Base-by-base conservation (phyloP, 2,113 vertebrate genomes). In the Cyanocitta stelleri region DNA sequence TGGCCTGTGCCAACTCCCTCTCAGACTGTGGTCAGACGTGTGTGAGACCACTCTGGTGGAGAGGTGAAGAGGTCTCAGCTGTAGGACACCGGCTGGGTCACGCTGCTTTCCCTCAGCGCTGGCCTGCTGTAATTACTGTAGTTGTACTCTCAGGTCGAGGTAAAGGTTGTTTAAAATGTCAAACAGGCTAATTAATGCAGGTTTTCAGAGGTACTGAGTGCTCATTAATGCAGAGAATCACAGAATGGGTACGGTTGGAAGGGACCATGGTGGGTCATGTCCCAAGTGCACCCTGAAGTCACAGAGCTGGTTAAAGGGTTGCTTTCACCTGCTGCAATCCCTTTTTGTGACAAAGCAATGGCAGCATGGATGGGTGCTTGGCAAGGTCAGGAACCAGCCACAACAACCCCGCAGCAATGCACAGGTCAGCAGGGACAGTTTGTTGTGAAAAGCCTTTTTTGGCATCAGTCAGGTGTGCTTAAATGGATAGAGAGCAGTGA, bases 81-180 rank as follows among this genome's bases (percentile, higher is more conserved):
- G 41, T 2, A 29, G 51, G 46, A 46, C 29, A 16, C 32, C 16
- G 20, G 3, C 18, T 81, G 27, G 27, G 22, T 63, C 58, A 80
- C 0, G 0, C 59, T 74, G 30, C 46, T 64, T 55, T 24, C 66
- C 54, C 43, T 79, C 61, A 30, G 64, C 0, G 0, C 69, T 80
- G 46, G 9, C 16, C 27, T 77, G 49, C 41, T 87, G 43, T n/a
- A 75, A 71, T 85, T 82, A 46, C 71, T 79, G 26, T 20, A 27
- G 69, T 23, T 67, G 37, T 46, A 32, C 19, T 54, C 75, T 76
- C 84, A 78, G 49, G 24, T 93, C 9, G 29, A 59, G 43, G 49
- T 48, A 90, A 48, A 85, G 9, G 43, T 39, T 78, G 35, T 51
- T 73, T 71, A 33, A 90, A 63, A 87, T 43, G 43, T 82, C 62